Evolutionary conservation across 2,797 vertebrate species (phyloP).

Genomic region (Mastacembelus armatus): DNA sequence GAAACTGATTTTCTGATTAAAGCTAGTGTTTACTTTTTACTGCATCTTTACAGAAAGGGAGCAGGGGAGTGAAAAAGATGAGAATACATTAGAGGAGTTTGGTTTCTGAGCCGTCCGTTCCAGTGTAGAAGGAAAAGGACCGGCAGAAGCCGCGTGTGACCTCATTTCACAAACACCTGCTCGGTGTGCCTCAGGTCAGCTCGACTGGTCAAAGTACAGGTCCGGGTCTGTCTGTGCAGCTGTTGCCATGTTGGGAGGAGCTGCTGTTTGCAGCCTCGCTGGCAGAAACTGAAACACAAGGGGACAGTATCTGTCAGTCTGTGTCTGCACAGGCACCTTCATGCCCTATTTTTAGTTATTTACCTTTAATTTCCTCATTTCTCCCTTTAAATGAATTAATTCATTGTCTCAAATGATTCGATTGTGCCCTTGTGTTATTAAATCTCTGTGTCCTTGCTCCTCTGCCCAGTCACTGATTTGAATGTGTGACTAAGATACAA

Average conservation of each 20-base stretch:
- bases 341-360: not conserved
- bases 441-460: constrained; percentile 2
- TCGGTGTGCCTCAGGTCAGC: constrained; percentile 38
- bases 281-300: not conserved
- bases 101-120: not conserved
- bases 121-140: constrained; percentile 15
- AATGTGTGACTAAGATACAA: no score
- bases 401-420: not conserved
- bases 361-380: not conserved
- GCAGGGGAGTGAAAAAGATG: no score
- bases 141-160: constrained; percentile 26
- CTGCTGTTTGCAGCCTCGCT: not conserved
- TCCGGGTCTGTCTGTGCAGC: constrained; percentile 12
- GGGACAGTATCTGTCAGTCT: not conserved
- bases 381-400: constrained; percentile 6
- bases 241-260: not conserved
- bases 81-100: not conserved
- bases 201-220: not conserved
- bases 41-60: no score
- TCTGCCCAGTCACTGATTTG: not conserved
- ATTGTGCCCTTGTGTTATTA: not conserved
- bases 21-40: no score
- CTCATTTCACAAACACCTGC: constrained; percentile 50
- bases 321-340: not conserved
- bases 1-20: no score